phyloP scores from a whole-genome alignment of 2,888 invertebrate species.

The Galeruca laticollis region DNA sequence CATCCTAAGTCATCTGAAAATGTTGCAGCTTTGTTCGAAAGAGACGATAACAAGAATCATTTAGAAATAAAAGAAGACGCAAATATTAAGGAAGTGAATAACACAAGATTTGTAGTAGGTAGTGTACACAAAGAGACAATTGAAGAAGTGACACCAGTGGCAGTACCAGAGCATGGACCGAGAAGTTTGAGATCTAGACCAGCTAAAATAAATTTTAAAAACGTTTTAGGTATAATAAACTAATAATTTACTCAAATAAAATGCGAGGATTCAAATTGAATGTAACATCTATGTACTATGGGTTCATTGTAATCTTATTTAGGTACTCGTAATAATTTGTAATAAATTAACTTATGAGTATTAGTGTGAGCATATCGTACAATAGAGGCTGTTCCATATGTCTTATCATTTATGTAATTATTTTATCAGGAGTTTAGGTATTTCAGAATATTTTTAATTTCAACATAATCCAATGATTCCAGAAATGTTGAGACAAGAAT shows the following conservation, averaged over 20 bases:
- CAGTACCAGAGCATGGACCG: constrained; percentile 77
- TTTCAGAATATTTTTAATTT: too few relatives aligned
- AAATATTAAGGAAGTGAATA: constrained; percentile 10
- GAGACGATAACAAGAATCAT: constrained; percentile 41
- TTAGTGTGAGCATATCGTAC: too few relatives aligned
- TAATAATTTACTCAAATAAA: not conserved
- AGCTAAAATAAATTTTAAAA: not conserved
- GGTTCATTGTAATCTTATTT: too few relatives aligned
- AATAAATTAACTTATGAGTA: too few relatives aligned
- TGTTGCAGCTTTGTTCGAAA: constrained; percentile 5
- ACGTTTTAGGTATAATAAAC: not conserved
- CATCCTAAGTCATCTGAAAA: constrained; percentile 48
- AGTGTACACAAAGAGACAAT: constrained; percentile 72
- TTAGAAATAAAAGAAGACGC: constrained; percentile 9
- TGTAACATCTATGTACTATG: not conserved
- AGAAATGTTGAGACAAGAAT: too few relatives aligned
- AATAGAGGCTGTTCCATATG: too few relatives aligned
- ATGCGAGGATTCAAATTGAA: not conserved
- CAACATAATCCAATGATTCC: too few relatives aligned
- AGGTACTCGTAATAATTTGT: too few relatives aligned
- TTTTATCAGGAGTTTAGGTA: too few relatives aligned
- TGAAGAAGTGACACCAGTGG: constrained; percentile 70
- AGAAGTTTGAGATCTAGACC: constrained; percentile 60
- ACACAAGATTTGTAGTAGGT: constrained; percentile 75
- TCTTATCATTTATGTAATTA: too few relatives aligned